Evolutionary conservation across 2,113 vertebrate genomes (phyloP), one percentile per base, ranked within the genome.

Genomic region (Riparia riparia): DNA sequence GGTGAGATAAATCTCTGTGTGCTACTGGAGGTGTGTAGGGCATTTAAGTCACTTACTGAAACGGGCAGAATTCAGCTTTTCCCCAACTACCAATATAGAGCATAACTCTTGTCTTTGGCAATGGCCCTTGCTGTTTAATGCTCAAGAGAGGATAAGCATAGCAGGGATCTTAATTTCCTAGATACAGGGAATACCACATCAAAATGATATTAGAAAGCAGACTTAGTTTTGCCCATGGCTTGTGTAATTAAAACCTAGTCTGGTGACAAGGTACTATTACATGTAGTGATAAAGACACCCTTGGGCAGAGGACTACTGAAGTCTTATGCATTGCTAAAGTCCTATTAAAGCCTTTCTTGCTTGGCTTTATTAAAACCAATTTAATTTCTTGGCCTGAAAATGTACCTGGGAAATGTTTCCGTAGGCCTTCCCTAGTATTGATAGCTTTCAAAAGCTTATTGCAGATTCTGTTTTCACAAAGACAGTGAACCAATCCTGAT

Each of bases 171-270:
- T 86, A 91, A 95, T 82, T 89, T 96, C 76, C 76, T 68, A 60
- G 60, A 70, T 88, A 66, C 41, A 63, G 51, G 51, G 83, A 91
- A 92, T 90, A 84, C 49, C 15, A 26, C 80, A 86, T 94, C 77
- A 96, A 86, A 94, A 96, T 89, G 20, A 42, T 86, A 88, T 74
- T 92, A 89, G 77, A 94, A 95, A 92, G 80, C 80, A 92, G 64
- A 86, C 51, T 81, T 90, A 42, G 50, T 86, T 97, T 95, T 94
- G 93, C 95, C 86, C 14, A 8, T 76, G 83, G 91, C 91, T 91
- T 9, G 3, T 95, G 95, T 95, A 96, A 97, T 96, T 95, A 96
- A 96, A 95, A 91, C 65, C 61, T 94, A 91, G 91, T 80, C 65
- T 84, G 69, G 53, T 94, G 83, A 89, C 83, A 86, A 72, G 39